Base-by-base conservation (phyloP, 2,888 invertebrate genomes). In the Ophion obscuratus region DNA sequence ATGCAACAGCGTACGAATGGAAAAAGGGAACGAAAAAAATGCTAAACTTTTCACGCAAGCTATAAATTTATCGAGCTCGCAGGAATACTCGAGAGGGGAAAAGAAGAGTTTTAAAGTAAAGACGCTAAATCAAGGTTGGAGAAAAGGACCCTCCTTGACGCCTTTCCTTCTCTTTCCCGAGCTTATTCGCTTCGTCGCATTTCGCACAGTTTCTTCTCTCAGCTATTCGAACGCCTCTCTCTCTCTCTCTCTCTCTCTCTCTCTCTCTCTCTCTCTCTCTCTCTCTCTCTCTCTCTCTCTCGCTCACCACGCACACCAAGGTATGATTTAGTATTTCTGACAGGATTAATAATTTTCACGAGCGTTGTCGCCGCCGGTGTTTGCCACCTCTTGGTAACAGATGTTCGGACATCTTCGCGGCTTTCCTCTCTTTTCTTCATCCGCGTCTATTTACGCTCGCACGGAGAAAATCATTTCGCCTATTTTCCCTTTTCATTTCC, bases 241-340 rank as follows among this genome's bases (percentile, higher is more conserved):
- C 62, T 40, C 61, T 75, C 73, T 31, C 53, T 70, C 24, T n/a
- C 73, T 53, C 68, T 11, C 61, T 76, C 75, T 53, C 77, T 57
- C 76, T 75, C 73, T 31, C 53, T 70, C 24, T n/a, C 73, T 53
- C 68, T 11, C 61, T 76, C 75, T n/a, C n/a, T n/a, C n/a, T 68
- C 64, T 68, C 73, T 68, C 27, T 64, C 81, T 75, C 73, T 31
- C 53, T 70, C 24, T n/a, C 73, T 53, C 68, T 11, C 61, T 76
- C 75, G 59, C 77, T 57, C 76, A 70, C 78, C 79, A 76, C 74
- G 27, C 86, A 77, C 67, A 53, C 87, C 83, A 81, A 89, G 88
- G 87, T 90, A 92, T 92, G 92, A 93, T 93, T 93, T 93, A 93
- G 88, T 92, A 92, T 91, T 92, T 92, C 91, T 91, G 92, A 91